Conservation (phyloP, 2,797 vertebrate species). For the Cossypha polioptera region DNA sequence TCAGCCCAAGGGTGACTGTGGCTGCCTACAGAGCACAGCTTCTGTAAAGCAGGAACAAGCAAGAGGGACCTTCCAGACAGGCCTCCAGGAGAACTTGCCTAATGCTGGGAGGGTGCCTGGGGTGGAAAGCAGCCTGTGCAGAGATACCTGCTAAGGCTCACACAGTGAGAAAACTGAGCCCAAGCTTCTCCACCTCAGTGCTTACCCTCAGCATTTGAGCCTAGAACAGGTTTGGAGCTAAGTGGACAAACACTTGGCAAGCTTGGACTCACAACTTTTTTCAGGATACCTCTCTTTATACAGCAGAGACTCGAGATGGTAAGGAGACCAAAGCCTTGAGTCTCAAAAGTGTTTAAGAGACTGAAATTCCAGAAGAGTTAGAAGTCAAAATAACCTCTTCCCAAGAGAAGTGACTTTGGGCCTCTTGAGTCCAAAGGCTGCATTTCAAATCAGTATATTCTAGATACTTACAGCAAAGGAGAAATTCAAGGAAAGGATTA, state of each 20-base stretch:
- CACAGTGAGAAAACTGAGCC: background rate
- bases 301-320: background rate
- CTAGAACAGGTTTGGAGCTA: background rate
- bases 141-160: background rate
- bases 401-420: background rate
- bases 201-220: background rate
- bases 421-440: background rate
- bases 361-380: background rate
- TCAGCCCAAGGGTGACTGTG: background rate
- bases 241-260: accelerated
- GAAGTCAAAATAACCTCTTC: background rate
- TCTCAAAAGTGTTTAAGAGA: background rate
- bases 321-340: background rate
- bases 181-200: background rate
- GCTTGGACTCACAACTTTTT: background rate
- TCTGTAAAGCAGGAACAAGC: background rate
- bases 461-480: background rate
- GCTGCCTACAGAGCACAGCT: background rate
- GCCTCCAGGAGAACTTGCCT: background rate
- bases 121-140: background rate
- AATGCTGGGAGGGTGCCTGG: background rate
- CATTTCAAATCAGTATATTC: background rate
- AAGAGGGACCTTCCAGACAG: background rate
- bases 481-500: background rate
- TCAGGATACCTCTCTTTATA: background rate